A percentile compares a stretch with the other conserved stretches of the same genome.
phyloP scores from a whole-genome alignment of 2,888 invertebrate species.

The Rhaphigaster nebulosa region DNA sequence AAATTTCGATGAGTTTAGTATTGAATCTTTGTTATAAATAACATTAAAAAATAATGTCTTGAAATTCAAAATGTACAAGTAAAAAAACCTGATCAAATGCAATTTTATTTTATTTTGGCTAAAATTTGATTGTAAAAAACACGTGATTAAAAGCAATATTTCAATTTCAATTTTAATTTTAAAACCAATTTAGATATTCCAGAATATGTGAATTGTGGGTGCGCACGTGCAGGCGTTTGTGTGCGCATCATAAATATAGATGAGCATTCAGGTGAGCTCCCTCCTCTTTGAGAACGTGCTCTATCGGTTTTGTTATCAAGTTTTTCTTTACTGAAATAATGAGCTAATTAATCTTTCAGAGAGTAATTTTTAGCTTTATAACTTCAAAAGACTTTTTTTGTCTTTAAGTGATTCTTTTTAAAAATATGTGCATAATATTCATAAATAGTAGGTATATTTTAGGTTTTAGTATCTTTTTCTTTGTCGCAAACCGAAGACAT shows the following conservation, averaged over 20 bases:
- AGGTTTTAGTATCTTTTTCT: neutral
- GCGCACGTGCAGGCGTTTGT: neutral
- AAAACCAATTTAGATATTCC: neutral
- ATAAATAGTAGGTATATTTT: neutral
- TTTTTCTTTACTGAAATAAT: neutral
- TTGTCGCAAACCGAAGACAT: too few species aligned
- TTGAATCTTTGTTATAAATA: too few species aligned
- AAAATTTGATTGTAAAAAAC: too few species aligned
- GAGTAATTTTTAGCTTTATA: neutral
- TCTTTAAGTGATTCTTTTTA: neutral
- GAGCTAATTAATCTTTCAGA: constrained; percentile 16
- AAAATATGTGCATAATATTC: neutral
- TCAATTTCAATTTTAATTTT: too few species aligned
- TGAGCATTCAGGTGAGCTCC: neutral
- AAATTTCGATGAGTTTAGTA: too few species aligned
- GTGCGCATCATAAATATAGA: constrained; percentile 15
- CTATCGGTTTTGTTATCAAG: neutral
- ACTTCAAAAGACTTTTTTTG: neutral
- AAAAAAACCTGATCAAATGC: too few species aligned
- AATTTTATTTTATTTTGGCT: too few species aligned
- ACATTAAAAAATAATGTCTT: too few species aligned
- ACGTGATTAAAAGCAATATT: too few species aligned
- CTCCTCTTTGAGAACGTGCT: neutral
- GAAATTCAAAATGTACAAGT: too few species aligned
- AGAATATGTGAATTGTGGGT: neutral